phyloP scores from a whole-genome alignment of 2,113 vertebrate genomes.

The Bucco capensis region DNA sequence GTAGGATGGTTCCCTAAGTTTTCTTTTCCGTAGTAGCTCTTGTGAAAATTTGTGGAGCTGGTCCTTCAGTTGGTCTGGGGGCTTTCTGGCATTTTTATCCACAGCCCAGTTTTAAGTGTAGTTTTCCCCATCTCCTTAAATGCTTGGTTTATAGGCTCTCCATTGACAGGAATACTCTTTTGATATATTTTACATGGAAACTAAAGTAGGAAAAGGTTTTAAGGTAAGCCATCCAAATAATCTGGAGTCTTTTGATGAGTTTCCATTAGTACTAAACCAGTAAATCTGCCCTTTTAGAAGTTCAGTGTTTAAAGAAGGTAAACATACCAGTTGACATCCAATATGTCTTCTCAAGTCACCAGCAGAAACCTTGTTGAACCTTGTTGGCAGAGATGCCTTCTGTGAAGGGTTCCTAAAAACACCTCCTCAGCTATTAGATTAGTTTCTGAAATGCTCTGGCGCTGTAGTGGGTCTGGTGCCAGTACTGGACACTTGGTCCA shows the following conservation, averaged over 20 bases:
- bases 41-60: background rate
- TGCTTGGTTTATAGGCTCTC: background rate
- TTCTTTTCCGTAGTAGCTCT: background rate
- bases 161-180: conserved; percentile 1
- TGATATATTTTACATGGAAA: conserved; percentile 37
- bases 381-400: conserved; percentile 12
- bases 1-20: background rate
- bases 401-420: conserved; percentile 13
- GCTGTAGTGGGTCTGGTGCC: background rate
- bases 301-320: conserved; percentile 40
- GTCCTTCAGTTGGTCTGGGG: background rate
- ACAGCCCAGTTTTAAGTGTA: background rate
- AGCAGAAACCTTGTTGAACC: background rate
- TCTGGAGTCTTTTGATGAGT: conserved; percentile 42
- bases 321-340: conserved; percentile 41
- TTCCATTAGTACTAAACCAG: conserved; percentile 42
- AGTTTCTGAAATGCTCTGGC: conserved; percentile 14
- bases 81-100: background rate
- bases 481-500: background rate
- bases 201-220: conserved; percentile 25
- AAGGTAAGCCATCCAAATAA: conserved; percentile 36
- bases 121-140: background rate
- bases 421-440: background rate
- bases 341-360: conserved; percentile 2
- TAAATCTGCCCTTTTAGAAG: conserved; percentile 19